Base-by-base conservation (phyloP, 92 coral and sea anemone genomes). In the Heteractis magnifica region DNA sequence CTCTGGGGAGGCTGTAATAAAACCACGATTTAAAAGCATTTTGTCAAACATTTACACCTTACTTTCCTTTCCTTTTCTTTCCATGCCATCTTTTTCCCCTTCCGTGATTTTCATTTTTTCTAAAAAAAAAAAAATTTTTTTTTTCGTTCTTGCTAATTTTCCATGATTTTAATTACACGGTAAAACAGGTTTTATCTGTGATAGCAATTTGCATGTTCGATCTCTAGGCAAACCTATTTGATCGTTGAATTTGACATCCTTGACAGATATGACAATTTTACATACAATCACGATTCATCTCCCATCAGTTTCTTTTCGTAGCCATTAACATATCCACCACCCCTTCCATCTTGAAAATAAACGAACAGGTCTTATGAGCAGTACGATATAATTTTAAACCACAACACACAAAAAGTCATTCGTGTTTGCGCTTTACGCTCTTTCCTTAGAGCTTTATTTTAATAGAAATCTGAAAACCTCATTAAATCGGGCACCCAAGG, bases 1-100 rank as follows among this genome's bases (percentile, higher is more conserved):
- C 12, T 13, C 21, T 68, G 44, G 21, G 23, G 10, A 20, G 73
- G 41, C 49, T 23, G 71, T 23, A 68, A 68, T 68, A 6, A 68
- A 68, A 68, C 49, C 49, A 68, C 48, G 14, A 1, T 68, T 68
- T 68, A 68, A 68, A 68, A 68, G 73, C 73, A 68, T 68, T 68
- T 21, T 68, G 10, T 13, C 73, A 21, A 23, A 23, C 48, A 8
- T 68, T 68, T 11, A 23, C 73, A 0, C 73, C 0, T 6, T 21
- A 8, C 10, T 2, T 4, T 4, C 73, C 10, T 64, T 64, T n/a
- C 4, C n/a, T 6, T 64, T 64, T 26, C 26, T 6, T 64, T 64
- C 71, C 26, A 16, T 64, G 16, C 71, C 5, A 5, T 64, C 20
- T 53, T 53, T 53, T 53, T 53, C 2, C 9, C 4, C 4, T 53